Conservation (phyloP, 2,113 vertebrate genomes). For the Bubalus kerabau region DNA sequence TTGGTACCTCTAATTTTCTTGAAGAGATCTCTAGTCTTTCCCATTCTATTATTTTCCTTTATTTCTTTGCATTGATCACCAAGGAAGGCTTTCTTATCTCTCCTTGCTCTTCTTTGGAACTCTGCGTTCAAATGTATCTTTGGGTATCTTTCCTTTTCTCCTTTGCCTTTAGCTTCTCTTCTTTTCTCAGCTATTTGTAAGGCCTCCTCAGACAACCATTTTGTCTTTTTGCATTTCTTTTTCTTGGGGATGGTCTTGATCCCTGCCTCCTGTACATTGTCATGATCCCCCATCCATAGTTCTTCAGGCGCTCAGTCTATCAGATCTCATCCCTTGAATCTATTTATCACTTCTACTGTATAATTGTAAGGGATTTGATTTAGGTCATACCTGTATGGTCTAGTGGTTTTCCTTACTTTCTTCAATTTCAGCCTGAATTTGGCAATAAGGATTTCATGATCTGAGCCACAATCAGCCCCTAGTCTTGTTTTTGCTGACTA, state of each 20-base stretch:
- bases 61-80: background rate
- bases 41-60: background rate
- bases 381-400: background rate
- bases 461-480: background rate
- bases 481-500: background rate
- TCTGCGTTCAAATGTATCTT: background rate
- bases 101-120: background rate
- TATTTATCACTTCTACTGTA: background rate
- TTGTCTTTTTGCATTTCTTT: background rate
- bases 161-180: background rate
- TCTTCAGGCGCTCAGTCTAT: background rate
- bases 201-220: background rate
- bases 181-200: background rate
- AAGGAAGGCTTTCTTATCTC: background rate
- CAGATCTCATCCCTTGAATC: background rate
- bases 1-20: background rate
- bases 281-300: background rate
- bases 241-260: background rate
- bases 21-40: background rate
- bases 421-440: background rate
- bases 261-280: fast-evolving
- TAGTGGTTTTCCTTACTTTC: background rate
- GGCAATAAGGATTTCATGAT: background rate
- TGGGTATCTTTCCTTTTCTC: background rate
- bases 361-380: background rate